A percentile compares a stretch with the other conserved stretches of the same genome.
These are phyloP conservation scores for Habrosyne pyritoides DNA, from an alignment of 2,888 invertebrate genomes.

Conservation along the genomic window DNA sequence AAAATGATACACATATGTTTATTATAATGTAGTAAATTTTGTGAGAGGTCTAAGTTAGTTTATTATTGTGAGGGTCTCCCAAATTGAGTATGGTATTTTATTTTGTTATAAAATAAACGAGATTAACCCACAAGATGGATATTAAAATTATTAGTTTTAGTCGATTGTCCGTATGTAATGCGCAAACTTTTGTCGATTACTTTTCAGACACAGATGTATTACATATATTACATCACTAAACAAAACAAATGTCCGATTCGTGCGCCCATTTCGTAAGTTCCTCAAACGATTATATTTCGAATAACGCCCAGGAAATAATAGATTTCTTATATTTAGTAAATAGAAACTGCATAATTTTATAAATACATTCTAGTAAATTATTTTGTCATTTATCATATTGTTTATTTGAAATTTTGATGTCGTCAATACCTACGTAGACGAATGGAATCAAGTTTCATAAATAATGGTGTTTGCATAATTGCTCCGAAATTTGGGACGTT, in stretches of 20 bases:
- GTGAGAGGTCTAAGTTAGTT: no score
- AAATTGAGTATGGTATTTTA: no score
- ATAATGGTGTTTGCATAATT: slow-evolving; percentile 71
- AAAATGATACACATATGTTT: no score
- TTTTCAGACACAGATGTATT: neutral
- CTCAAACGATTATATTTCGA: slow-evolving; percentile 71
- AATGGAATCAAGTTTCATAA: slow-evolving; percentile 82
- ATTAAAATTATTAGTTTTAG: no score
- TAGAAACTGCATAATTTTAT: neutral
- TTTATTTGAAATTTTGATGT: slow-evolving; percentile 47
- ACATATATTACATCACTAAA: slow-evolving; percentile 45
- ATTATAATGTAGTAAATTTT: no score
- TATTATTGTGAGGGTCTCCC: no score
- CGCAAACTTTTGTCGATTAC: neutral
- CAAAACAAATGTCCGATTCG: slow-evolving; percentile 84
- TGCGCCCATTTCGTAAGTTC: slow-evolving; percentile 83
- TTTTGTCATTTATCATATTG: neutral
- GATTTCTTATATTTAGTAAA: slow-evolving; percentile 21
- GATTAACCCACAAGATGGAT: no score
- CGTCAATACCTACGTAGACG: slow-evolving; percentile 65
- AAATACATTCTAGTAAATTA: neutral
- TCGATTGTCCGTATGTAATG: no score
- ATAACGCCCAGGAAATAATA: slow-evolving; percentile 64
- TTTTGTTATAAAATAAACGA: no score
- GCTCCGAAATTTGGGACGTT: slow-evolving; percentile 46